phyloP scores from a whole-genome alignment of 2,113 vertebrate genomes.

The Glaucomys volans region DNA sequence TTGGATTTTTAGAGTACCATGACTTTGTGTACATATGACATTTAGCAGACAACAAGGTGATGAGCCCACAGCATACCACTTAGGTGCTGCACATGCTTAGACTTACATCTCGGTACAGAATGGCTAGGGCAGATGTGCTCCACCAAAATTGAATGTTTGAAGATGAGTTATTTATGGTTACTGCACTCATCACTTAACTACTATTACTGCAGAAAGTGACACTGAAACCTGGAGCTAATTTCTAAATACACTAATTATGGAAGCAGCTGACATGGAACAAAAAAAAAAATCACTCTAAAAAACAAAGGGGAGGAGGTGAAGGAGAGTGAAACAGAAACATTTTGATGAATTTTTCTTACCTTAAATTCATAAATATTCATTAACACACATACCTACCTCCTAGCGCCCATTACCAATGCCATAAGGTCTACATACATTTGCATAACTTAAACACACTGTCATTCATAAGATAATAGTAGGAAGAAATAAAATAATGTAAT shows the following conservation, averaged over 20 bases:
- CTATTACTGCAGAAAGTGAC: conserved; percentile 70
- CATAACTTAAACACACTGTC: conserved; percentile 83
- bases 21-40: conserved; percentile 24
- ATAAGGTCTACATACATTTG: conserved; percentile 85
- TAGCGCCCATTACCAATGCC: conserved; percentile 71
- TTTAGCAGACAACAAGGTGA: conserved; percentile 26
- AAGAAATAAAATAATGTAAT: conserved; percentile 90
- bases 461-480: conserved; percentile 84
- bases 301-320: neutral
- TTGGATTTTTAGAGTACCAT: conserved; percentile 37
- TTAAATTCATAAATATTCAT: conserved; percentile 82
- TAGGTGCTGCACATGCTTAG: conserved; percentile 49
- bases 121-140: conserved; percentile 64
- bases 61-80: neutral
- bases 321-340: conserved; percentile 33
- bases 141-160: conserved; percentile 46
- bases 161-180: conserved; percentile 4
- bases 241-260: conserved; percentile 72
- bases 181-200: conserved; percentile 53
- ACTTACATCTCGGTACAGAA: conserved; percentile 61
- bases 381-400: conserved; percentile 90
- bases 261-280: conserved; percentile 46
- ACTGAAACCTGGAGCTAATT: conserved; percentile 72
- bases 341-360: conserved; percentile 82
- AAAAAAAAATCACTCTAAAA: conserved; percentile 54